Percentiles rank a stretch among this genome's conserved stretches.
Conservation (phyloP, 2,888 invertebrate species). For the Leptopilina myrica region DNA sequence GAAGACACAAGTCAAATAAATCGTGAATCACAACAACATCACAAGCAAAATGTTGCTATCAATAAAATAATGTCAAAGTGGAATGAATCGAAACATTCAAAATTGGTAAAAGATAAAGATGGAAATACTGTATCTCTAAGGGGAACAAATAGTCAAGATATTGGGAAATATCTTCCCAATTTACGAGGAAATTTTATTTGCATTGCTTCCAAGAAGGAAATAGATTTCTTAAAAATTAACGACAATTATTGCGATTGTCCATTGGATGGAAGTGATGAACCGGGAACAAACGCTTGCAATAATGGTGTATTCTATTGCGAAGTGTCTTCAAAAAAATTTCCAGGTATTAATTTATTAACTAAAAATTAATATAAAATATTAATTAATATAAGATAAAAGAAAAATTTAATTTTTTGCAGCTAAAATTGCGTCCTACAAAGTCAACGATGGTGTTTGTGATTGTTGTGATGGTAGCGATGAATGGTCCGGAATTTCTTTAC, state of each 20-base stretch:
- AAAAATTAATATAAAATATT: not conserved
- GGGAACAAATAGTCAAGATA: constrained; percentile 76
- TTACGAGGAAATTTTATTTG: constrained; percentile 77
- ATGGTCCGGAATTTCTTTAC: constrained; percentile 76
- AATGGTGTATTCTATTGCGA: constrained; percentile 91
- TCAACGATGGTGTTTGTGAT: constrained; percentile 97
- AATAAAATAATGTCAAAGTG: constrained; percentile 55
- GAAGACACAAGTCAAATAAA: constrained; percentile 18
- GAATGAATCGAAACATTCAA: constrained; percentile 59
- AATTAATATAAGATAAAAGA: constrained; percentile 6
- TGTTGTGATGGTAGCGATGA: constrained; percentile 96
- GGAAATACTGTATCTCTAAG: constrained; percentile 64
- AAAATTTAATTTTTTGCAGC: constrained; percentile 59
- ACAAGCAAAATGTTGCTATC: constrained; percentile 45
- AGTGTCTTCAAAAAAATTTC: constrained; percentile 43
- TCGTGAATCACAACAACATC: constrained; percentile 43
- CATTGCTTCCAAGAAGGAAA: constrained; percentile 75
- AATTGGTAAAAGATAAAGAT: constrained; percentile 58
- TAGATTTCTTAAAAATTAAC: constrained; percentile 82
- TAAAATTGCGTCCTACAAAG: constrained; percentile 85
- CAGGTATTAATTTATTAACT: constrained; percentile 53
- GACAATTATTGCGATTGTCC: constrained; percentile 92
- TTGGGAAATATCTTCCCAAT: constrained; percentile 76
- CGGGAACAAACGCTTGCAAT: constrained; percentile 93
- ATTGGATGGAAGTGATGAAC: constrained; percentile 86